Base-by-base conservation (phyloP, 2,113 vertebrate species). In the Jaculus jaculus region DNA sequence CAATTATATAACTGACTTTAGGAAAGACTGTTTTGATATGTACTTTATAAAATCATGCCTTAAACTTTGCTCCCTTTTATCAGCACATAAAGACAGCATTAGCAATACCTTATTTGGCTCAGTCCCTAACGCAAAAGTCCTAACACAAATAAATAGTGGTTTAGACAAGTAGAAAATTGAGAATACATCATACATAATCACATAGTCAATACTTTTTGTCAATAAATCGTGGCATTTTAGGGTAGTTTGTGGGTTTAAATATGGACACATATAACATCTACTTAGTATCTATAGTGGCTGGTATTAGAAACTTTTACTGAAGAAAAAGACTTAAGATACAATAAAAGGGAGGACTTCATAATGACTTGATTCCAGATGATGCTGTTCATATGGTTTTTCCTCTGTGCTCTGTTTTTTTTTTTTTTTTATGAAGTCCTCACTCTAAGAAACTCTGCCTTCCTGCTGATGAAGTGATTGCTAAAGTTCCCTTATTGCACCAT, bases 1-100 rank as follows among this genome's bases (percentile, higher is more conserved):
- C 30, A 90, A 63, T 20, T 58, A 82, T 82, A 88, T 78, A 93
- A 66, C 28, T 90, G 89, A 84, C n/a, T 79, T 90, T 88, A 10
- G 20, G 51, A 74, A 37, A 78, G 15, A 74, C 9, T 54, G 51
- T 73, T 90, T 90, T 51, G 18, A 88, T 94, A 51, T 69, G 9
- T 65, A 6, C 3, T 28, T 1, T 63, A 54, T 58, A 71, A 79
- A 82, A 66, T 74, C 21, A 37, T 12, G 15, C 75, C 75, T 87
- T 89, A 16, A 90, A 73, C 1, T 32, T 66, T 37, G 18, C 7
- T 87, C 32, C 77, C 30, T 4, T 78, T 92, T 32, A 88, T 77
- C 74, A 17, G 3, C 54, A 89, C 34, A 5, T 66, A 72, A 87
- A 74, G 13, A 90, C 5, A 63, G 16, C 42, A 74, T 72, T 7